These are phyloP conservation scores for Rana temporaria DNA, from an alignment of 2,113 vertebrate species.

Conservation along the genomic window DNA sequence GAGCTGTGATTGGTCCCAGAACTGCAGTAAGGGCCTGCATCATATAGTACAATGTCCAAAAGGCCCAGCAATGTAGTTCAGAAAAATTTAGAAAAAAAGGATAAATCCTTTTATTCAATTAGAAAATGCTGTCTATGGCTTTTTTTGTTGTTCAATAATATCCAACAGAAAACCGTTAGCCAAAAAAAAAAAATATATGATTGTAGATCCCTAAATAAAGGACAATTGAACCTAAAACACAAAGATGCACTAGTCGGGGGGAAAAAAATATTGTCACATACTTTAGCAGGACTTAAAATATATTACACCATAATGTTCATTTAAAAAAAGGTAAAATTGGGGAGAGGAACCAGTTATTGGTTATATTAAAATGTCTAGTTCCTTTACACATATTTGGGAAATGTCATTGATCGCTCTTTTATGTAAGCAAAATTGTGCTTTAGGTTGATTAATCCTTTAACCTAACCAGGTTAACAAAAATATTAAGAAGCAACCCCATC, in stretches of 20 bases:
- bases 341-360: too few relatives aligned
- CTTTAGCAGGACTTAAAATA: too few relatives aligned
- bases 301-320: too few relatives aligned
- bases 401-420: too few relatives aligned
- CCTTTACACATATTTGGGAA: too few relatives aligned
- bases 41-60: not conserved
- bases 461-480: not conserved
- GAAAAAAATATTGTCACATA: too few relatives aligned
- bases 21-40: not conserved
- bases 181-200: not conserved
- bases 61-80: not conserved
- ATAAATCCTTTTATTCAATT: not conserved
- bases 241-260: too few relatives aligned
- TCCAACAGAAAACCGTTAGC: constrained; percentile 14
- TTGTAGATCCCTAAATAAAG: not conserved
- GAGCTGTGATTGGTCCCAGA: constrained; percentile 56
- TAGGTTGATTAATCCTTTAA: not conserved
- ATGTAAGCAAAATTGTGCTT: too few relatives aligned
- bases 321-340: too few relatives aligned
- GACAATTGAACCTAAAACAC: too few relatives aligned
- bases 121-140: constrained; percentile 34
- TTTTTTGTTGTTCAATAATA: not conserved
- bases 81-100: not conserved
- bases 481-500: not conserved
- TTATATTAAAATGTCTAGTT: too few relatives aligned